These are phyloP conservation scores for Eilema caniola DNA, from an alignment of 2,888 invertebrate genomes.

Conservation along the genomic window DNA sequence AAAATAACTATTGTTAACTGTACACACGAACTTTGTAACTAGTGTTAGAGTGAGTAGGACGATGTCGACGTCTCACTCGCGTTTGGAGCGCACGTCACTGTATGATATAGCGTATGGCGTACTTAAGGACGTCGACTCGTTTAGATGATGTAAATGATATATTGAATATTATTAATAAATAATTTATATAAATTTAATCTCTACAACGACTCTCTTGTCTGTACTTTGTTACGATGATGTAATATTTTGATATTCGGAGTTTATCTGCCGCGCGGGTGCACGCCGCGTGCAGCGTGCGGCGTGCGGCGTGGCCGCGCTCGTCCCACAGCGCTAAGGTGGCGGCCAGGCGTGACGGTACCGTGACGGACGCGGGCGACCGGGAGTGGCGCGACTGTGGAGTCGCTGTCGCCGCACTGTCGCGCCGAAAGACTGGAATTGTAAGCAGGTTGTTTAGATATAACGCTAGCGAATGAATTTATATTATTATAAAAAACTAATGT, in stretches of 20 bases:
- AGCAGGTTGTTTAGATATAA: constrained; percentile 77
- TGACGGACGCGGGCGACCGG: constrained; percentile 15
- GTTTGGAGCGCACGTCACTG: constrained; percentile 42
- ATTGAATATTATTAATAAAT: constrained; percentile 49
- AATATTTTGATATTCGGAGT: constrained; percentile 78
- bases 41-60: constrained; percentile 34
- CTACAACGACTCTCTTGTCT: constrained; percentile 76
- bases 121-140: constrained; percentile 54
- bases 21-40: constrained; percentile 31
- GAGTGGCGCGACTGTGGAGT: constrained; percentile 14
- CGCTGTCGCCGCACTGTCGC: constrained; percentile 14
- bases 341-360: constrained; percentile 23
- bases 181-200: constrained; percentile 57
- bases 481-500: constrained; percentile 67
- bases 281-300: constrained; percentile 35
- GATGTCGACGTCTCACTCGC: neutral
- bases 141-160: constrained; percentile 59
- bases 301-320: constrained; percentile 31
- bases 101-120: constrained; percentile 52
- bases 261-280: constrained; percentile 61
- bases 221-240: constrained; percentile 70
- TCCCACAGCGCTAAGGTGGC: neutral
- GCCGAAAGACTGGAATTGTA: constrained; percentile 71
- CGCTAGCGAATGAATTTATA: constrained; percentile 80
- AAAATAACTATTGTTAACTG: constrained; percentile 56